phyloP scores from a whole-genome alignment of 2,113 vertebrate genomes.

The Cebus imitator region DNA sequence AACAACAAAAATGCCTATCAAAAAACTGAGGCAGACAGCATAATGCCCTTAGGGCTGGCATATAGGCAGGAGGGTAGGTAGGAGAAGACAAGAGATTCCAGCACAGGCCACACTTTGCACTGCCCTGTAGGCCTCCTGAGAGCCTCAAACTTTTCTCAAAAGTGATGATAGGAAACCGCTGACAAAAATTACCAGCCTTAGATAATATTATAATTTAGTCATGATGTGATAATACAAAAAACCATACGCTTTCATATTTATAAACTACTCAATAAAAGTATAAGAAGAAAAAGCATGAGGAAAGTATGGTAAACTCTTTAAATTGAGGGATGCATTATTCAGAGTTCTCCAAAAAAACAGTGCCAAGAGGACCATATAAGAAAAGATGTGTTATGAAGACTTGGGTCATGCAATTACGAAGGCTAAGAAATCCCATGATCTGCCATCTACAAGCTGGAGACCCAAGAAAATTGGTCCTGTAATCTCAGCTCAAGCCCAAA shows the following conservation, averaged over 20 bases:
- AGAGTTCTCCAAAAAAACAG: not conserved
- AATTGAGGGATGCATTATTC: not conserved
- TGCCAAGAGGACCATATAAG: not conserved
- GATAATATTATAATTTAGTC: not conserved
- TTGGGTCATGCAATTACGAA: not conserved
- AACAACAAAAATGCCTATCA: not conserved
- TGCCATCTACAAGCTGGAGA: not conserved
- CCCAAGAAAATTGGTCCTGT: not conserved
- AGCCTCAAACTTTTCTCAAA: not conserved
- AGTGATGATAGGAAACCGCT: not conserved
- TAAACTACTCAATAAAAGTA: not conserved
- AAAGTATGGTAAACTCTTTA: not conserved
- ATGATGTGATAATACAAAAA: not conserved
- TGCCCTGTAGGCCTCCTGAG: rapidly evolving
- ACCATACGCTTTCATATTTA: not conserved
- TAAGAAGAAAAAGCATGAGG: not conserved
- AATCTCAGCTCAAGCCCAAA: not conserved
- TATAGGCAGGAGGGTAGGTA: not conserved
- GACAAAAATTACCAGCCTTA: not conserved
- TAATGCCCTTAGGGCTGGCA: not conserved
- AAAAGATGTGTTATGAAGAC: not conserved
- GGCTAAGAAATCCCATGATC: not conserved
- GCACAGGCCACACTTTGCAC: not conserved
- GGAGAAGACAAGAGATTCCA: not conserved
- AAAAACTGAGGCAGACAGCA: not conserved